Conservation (phyloP, 2,797 vertebrate genomes). For the Sebastes iracundus region DNA sequence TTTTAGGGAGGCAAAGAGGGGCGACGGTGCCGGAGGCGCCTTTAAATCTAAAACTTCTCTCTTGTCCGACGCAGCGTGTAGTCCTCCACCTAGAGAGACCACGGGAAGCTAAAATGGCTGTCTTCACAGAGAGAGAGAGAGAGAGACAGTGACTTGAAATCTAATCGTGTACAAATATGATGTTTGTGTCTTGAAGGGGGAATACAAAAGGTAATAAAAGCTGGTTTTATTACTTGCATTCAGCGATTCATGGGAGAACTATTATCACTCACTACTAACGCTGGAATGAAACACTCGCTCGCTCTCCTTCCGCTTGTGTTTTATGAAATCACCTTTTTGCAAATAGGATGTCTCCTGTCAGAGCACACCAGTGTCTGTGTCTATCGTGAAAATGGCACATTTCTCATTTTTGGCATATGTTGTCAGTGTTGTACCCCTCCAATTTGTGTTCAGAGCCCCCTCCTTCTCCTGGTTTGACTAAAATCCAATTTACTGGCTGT, state of each 20-base stretch:
- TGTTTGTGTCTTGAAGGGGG: constrained; percentile 58
- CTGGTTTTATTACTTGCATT: constrained; percentile 58
- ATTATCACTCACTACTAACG: constrained; percentile 61
- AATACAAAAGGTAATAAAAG: constrained; percentile 70
- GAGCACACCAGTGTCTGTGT: constrained; percentile 72
- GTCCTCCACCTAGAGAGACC: constrained; percentile 35
- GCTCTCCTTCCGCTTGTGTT: constrained; percentile 64
- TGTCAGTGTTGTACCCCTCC: constrained; percentile 83
- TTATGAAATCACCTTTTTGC: constrained; percentile 79
- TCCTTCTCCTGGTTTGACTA: constrained; percentile 83
- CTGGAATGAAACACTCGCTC: constrained; percentile 52
- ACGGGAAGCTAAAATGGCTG: constrained; percentile 57
- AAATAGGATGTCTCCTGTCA: constrained; percentile 82
- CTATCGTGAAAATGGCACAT: constrained; percentile 74
- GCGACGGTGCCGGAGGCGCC: constrained; percentile 24
- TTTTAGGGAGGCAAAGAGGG: constrained; percentile 39
- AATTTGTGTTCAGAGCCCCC: constrained; percentile 81
- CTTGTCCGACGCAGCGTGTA: constrained; percentile 20
- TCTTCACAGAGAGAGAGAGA: constrained; percentile 30
- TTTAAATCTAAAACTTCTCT: constrained; percentile 54
- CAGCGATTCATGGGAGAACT: constrained; percentile 59
- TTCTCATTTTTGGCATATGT: constrained; percentile 83
- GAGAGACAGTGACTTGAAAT: constrained; percentile 60
- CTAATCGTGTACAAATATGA: constrained; percentile 54
- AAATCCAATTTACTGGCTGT: constrained; percentile 90